These are phyloP conservation scores for Pemphredon lugubris DNA, from an alignment of 2,888 invertebrate genomes.

Conservation along the genomic window DNA sequence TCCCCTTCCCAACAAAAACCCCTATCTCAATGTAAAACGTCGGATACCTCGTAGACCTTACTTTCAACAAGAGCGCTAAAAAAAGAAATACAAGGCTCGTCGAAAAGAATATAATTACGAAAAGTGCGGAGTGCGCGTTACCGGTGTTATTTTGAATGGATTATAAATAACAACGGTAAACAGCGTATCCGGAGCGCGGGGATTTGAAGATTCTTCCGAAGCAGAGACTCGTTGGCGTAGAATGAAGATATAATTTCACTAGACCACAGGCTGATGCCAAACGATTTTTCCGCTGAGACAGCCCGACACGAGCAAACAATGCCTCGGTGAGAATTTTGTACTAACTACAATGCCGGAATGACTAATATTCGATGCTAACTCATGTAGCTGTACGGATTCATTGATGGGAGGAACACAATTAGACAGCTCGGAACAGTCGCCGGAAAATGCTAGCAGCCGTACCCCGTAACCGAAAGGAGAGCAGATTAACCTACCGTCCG, in stretches of 20 bases:
- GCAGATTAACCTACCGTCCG: conserved; percentile 94
- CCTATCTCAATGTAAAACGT: conserved; percentile 7
- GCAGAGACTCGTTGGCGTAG: conserved; percentile 4
- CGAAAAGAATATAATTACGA: conserved; percentile 23
- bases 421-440: conserved; percentile 89
- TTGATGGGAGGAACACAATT: conserved; percentile 84
- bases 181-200: not conserved
- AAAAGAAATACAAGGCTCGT: conserved; percentile 20
- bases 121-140: conserved; percentile 1
- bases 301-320: conserved; percentile 93
- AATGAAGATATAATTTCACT: conserved; percentile 47
- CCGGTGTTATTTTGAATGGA: too few species aligned
- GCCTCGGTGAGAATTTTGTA: conserved; percentile 93
- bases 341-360: conserved; percentile 93
- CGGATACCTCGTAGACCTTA: conserved; percentile 2
- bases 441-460: conserved; percentile 90
- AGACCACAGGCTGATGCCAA: conserved; percentile 90
- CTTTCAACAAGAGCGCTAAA: conserved; percentile 11
- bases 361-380: conserved; percentile 87
- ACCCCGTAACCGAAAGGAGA: conserved; percentile 95
- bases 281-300: conserved; percentile 94
- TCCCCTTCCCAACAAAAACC: not conserved
- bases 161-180: not conserved
- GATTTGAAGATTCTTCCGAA: conserved; percentile 1
- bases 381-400: conserved; percentile 83